Conservation (phyloP, 1,140 invertebrate genomes). For the Cheumatopsyche charites region DNA sequence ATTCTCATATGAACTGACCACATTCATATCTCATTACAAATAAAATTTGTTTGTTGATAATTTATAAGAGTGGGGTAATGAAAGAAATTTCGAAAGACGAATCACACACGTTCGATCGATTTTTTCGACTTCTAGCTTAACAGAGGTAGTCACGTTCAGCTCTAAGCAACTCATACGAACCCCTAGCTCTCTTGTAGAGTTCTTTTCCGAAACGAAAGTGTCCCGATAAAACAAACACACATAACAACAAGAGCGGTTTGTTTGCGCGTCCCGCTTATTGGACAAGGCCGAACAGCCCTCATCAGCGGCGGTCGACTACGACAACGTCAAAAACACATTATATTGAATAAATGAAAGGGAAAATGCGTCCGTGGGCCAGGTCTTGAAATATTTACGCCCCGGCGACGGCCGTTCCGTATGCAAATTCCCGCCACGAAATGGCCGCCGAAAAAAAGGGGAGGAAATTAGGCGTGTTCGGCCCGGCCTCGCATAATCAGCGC, state of each 20-base stretch:
- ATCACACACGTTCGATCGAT: too few relatives aligned
- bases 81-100: too few relatives aligned
- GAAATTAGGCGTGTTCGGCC: background rate
- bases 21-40: too few relatives aligned
- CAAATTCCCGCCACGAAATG: background rate
- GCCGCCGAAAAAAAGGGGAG: background rate
- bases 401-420: conserved; percentile 7
- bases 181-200: too few relatives aligned
- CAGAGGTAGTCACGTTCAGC: too few relatives aligned
- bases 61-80: too few relatives aligned
- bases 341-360: conserved; percentile 30
- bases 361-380: background rate
- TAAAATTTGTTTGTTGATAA: too few relatives aligned
- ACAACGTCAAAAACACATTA: conserved; percentile 19
- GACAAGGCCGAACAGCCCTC: conserved; percentile 10
- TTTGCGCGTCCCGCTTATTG: too few relatives aligned
- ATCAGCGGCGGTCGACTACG: background rate
- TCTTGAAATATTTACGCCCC: conserved; percentile 13
- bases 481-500: too few relatives aligned
- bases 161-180: too few relatives aligned
- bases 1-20: too few relatives aligned
- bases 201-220: background rate
- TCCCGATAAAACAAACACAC: background rate
- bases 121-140: too few relatives aligned
- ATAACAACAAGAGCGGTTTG: background rate